Conservation (phyloP, 2,888 invertebrate genomes). For the Uropetala carovei region DNA sequence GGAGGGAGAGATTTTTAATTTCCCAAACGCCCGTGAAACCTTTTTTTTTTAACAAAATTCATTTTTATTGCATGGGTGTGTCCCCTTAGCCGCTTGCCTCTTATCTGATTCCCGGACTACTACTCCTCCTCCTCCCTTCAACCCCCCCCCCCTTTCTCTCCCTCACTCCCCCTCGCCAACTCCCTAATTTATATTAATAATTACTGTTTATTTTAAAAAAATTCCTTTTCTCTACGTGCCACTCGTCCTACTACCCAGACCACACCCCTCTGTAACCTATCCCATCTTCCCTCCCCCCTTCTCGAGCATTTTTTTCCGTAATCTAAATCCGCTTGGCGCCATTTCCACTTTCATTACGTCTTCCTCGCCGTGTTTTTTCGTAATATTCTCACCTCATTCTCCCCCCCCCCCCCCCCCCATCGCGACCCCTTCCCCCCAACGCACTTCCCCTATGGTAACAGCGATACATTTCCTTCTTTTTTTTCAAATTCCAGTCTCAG, state of each 20-base stretch:
- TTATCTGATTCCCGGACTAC: not conserved
- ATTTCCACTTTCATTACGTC: slow-evolving; percentile 41
- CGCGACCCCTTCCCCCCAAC: not conserved
- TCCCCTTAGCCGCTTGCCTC: not conserved
- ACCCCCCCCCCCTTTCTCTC: not conserved
- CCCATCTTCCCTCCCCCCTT: not conserved
- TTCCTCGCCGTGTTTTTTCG: not conserved
- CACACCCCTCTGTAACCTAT: not conserved
- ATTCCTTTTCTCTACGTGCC: slow-evolving; percentile 20
- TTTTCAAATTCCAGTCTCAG: slow-evolving; percentile 6
- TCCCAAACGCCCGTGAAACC: slow-evolving; percentile 48
- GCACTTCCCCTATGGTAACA: not conserved
- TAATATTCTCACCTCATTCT: not conserved
- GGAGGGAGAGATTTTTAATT: slow-evolving; percentile 54
- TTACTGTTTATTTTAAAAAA: slow-evolving; percentile 57
- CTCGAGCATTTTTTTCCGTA: not conserved
- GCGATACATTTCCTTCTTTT: not conserved
- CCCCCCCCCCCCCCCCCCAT: too few relatives aligned
- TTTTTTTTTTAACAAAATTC: slow-evolving; percentile 42
- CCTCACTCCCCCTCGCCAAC: not conserved
- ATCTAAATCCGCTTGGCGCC: slow-evolving; percentile 21
- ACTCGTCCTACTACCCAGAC: not conserved
- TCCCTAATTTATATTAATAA: slow-evolving; percentile 59
- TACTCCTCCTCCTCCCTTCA: not conserved
- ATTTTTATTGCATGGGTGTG: slow-evolving; percentile 61